Percentiles rank a stretch among this genome's conserved stretches.
These are phyloP conservation scores for Myiopsitta monachus DNA, from an alignment of 2,113 vertebrate species.

Conservation along the genomic window DNA sequence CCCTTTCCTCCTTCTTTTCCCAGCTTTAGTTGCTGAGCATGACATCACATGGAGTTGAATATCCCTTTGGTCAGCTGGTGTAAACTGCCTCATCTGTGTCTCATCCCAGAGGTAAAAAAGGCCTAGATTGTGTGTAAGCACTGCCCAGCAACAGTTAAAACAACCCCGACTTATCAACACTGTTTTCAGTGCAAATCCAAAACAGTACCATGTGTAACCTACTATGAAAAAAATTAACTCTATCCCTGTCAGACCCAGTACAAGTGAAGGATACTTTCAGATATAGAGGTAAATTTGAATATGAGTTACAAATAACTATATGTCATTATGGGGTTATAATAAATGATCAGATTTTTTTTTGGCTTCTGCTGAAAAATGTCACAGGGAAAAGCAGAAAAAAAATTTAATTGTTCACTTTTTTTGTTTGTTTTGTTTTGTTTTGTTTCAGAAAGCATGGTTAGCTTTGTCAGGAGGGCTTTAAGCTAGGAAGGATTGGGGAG, in stretches of 20 bases:
- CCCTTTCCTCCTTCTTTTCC: not conserved
- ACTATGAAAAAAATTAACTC: not conserved
- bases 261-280: not conserved
- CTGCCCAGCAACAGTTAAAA: not conserved
- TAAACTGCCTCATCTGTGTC: not conserved
- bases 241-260: not conserved
- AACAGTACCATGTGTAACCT: fast-evolving
- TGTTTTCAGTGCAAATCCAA: not conserved
- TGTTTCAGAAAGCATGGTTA: not conserved
- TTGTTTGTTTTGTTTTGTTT: not conserved
- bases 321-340: not conserved
- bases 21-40: not conserved
- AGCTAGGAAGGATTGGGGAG: not conserved
- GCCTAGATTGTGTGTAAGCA: not conserved
- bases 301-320: not conserved
- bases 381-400: not conserved
- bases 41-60: not conserved
- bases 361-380: not conserved
- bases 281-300: not conserved
- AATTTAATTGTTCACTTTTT: not conserved
- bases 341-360: not conserved
- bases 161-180: no score
- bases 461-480: not conserved
- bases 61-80: not conserved
- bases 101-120: not conserved